phyloP scores from a whole-genome alignment of 2,888 invertebrate genomes.

The Clusia tigrina region DNA sequence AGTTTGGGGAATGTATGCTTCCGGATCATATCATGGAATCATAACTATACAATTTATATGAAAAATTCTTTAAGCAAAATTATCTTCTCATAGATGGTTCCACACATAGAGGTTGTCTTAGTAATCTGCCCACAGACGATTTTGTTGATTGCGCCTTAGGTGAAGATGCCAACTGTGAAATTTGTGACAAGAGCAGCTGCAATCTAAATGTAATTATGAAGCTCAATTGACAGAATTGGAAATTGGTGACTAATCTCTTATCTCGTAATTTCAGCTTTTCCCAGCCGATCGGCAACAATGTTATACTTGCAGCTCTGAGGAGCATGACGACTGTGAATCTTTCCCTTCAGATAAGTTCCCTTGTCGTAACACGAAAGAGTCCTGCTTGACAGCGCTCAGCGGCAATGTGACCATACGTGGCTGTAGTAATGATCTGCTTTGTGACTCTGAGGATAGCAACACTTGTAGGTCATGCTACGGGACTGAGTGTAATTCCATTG shows the following conservation, averaged over 20 bases:
- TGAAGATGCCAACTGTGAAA: conserved; percentile 44
- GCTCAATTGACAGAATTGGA: background rate
- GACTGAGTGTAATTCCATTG: conserved; percentile 53
- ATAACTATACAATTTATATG: too few species aligned
- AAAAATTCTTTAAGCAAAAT: too few species aligned
- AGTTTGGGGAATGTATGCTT: too few species aligned
- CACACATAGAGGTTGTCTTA: conserved; percentile 53
- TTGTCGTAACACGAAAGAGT: conserved; percentile 48
- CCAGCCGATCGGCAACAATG: conserved; percentile 54
- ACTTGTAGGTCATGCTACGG: conserved; percentile 53
- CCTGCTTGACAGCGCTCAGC: conserved; percentile 46
- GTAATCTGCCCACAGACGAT: conserved; percentile 41
- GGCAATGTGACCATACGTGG: conserved; percentile 53
- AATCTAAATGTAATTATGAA: conserved; percentile 53
- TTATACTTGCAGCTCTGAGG: conserved; percentile 48
- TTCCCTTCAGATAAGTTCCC: conserved; percentile 39
- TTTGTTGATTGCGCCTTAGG: conserved; percentile 52
- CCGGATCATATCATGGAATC: too few species aligned
- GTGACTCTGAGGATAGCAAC: conserved; percentile 44
- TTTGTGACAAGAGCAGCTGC: conserved; percentile 50
- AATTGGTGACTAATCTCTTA: background rate
- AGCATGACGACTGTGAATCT: conserved; percentile 51
- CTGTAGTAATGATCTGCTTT: conserved; percentile 49
- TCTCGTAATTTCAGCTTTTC: conserved; percentile 49
- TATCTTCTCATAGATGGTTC: conserved; percentile 45